Percentiles rank a stretch among this genome's conserved stretches.
phyloP scores from a whole-genome alignment of 2,113 vertebrate genomes.

The Euleptes europaea region DNA sequence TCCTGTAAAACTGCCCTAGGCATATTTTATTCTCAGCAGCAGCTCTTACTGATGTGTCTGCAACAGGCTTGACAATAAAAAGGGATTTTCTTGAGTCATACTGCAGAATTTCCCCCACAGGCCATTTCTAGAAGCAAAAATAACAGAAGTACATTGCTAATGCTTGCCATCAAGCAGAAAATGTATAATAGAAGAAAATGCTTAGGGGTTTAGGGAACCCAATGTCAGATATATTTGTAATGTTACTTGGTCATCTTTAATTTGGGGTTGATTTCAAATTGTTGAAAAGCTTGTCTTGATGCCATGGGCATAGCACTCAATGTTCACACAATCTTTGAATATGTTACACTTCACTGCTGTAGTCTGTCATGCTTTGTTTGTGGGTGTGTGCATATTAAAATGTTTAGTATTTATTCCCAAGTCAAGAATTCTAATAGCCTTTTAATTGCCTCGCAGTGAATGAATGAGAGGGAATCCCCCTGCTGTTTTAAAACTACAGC shows the following conservation, averaged over 20 bases:
- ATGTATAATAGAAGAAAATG: conserved; percentile 45
- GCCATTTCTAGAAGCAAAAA: conserved; percentile 48
- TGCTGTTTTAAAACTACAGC: too few relatives aligned
- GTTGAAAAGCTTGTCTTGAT: conserved; percentile 1
- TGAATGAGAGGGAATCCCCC: too few relatives aligned
- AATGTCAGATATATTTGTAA: conserved; percentile 34
- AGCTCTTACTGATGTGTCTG: conserved; percentile 39
- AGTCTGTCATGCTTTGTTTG: neutral
- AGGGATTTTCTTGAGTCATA: conserved; percentile 38
- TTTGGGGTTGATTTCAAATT: neutral
- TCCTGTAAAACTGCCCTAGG: conserved; percentile 43
- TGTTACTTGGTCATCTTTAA: conserved; percentile 7
- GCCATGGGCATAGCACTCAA: neutral
- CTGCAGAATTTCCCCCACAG: conserved; percentile 46
- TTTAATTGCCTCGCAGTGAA: too few relatives aligned
- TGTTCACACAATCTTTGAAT: conserved; percentile 28
- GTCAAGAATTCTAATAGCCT: too few relatives aligned
- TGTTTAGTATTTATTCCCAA: too few relatives aligned
- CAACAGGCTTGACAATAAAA: conserved; percentile 48
- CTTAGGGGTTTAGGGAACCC: neutral
- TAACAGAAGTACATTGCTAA: conserved; percentile 36
- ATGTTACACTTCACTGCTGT: neutral
- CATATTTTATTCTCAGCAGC: conserved; percentile 34
- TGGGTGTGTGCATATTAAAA: neutral
- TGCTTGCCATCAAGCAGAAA: conserved; percentile 27